These are phyloP conservation scores for Brienomyrus brachyistius DNA, from an alignment of 2,113 vertebrate species.

Conservation along the genomic window DNA sequence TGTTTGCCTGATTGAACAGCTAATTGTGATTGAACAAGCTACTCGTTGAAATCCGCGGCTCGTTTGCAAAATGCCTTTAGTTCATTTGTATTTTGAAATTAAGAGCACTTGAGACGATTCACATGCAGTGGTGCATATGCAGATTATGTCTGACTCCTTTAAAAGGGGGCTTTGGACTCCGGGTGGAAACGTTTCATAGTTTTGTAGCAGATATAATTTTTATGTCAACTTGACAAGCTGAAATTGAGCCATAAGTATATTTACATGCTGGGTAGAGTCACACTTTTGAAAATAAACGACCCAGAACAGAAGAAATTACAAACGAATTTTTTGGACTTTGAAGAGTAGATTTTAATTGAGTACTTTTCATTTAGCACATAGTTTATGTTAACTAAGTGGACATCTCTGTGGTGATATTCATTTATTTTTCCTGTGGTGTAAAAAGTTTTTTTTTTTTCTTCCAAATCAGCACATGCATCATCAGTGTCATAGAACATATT, in stretches of 20 bases:
- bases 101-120: conserved; percentile 5
- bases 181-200: neutral
- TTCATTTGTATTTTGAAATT: neutral
- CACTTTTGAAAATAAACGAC: neutral
- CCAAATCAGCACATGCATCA: neutral
- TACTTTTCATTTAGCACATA: neutral
- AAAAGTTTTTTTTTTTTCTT: neutral
- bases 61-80: neutral
- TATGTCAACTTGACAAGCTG: neutral
- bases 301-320: neutral
- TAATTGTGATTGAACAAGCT: conserved; percentile 1
- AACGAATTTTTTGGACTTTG: neutral
- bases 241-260: neutral
- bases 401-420: neutral
- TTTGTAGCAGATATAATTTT: conserved; percentile 12
- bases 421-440: neutral
- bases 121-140: neutral
- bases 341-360: neutral
- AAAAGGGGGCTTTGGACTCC: neutral
- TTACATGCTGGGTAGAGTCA: neutral
- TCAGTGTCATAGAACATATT: neutral
- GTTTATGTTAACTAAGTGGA: neutral
- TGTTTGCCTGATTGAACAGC: neutral
- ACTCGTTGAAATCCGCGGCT: neutral
- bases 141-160: neutral